Evolutionary conservation across 1,140 invertebrate species (phyloP).

Genomic region (Lepidurus apus): DNA sequence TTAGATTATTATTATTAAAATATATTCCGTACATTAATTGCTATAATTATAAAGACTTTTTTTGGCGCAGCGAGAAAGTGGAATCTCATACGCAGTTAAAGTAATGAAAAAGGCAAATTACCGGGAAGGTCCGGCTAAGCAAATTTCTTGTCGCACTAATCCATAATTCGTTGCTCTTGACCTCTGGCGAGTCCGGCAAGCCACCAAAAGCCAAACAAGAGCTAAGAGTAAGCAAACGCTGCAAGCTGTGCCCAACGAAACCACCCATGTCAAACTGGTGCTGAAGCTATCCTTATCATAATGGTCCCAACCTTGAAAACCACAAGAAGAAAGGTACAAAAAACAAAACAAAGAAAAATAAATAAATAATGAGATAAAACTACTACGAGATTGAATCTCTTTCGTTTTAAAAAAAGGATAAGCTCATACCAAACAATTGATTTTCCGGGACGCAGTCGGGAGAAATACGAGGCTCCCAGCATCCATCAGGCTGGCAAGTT

Average conservation of each 20-base stretch:
- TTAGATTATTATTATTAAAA: too few relatives aligned
- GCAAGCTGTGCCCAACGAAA: constrained; percentile 13
- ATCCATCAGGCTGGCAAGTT: constrained; percentile 46
- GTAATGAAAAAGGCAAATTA: not conserved
- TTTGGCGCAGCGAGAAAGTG: too few relatives aligned
- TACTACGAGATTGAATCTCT: not conserved
- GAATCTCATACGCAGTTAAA: too few relatives aligned
- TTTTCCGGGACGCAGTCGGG: constrained; percentile 40
- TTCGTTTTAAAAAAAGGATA: not conserved
- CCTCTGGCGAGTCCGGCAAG: not conserved
- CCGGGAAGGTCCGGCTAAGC: not conserved
- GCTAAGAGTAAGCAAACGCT: constrained; percentile 20
- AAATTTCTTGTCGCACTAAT: constrained; percentile 10
- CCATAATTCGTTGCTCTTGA: constrained; percentile 26
- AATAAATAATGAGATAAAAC: not conserved
- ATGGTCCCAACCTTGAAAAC: not conserved
- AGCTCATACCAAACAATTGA: constrained; percentile 34
- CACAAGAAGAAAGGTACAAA: not conserved
- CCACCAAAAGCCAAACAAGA: constrained; percentile 27
- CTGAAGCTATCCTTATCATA: constrained; percentile 17
- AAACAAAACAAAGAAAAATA: not conserved
- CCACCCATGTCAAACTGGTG: constrained; percentile 23
- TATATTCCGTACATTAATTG: too few relatives aligned
- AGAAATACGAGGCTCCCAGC: constrained; percentile 46
- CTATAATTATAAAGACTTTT: too few relatives aligned